Evolutionary conservation across 2,797 vertebrate species (phyloP).

Genomic region (Masticophis lateralis): DNA sequence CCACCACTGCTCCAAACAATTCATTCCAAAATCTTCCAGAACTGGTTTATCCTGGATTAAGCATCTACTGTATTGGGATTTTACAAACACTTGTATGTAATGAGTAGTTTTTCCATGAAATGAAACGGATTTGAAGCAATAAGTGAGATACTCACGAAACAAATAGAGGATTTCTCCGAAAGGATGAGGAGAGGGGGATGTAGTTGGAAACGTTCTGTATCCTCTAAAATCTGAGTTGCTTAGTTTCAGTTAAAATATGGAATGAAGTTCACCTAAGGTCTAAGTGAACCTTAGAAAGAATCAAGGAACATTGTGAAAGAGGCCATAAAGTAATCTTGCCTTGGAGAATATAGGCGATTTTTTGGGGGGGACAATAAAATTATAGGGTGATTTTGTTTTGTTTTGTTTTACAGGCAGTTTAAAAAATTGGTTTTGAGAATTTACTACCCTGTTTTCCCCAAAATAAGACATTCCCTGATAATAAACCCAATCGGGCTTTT

Average conservation of each 20-base stretch:
- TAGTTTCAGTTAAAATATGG: neutral
- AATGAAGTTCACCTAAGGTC: neutral
- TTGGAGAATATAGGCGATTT: neutral
- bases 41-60: neutral
- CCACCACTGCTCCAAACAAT: neutral
- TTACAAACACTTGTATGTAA: neutral
- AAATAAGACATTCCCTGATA: too few relatives aligned
- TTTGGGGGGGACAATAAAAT: neutral
- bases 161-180: neutral
- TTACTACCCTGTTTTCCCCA: neutral
- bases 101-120: neutral
- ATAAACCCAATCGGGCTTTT: too few relatives aligned
- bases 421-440: neutral
- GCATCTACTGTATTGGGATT: neutral
- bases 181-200: neutral
- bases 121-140: neutral
- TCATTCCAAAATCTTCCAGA: neutral
- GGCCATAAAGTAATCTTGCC: neutral
- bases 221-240: neutral
- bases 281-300: neutral
- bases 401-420: neutral
- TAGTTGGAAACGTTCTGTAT: neutral
- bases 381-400: neutral
- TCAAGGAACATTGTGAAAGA: neutral
- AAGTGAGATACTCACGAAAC: neutral